Conservation (phyloP, 2,888 invertebrate genomes). For the Coleophora flavipennella region DNA sequence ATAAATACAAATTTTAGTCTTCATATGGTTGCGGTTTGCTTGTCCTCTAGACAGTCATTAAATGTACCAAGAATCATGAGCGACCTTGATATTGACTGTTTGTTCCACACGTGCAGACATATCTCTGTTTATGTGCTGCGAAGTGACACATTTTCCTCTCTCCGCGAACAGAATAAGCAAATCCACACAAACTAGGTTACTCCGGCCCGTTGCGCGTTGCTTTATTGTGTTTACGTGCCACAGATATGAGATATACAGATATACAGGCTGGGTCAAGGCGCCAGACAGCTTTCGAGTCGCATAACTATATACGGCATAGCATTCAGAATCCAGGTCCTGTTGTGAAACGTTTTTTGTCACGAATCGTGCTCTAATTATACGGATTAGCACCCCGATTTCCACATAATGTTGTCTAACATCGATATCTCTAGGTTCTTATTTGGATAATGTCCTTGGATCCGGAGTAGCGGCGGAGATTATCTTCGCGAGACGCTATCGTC, state of each 20-base stretch:
- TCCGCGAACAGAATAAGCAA: conserved; percentile 51
- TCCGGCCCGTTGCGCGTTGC: conserved; percentile 35
- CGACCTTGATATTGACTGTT: conserved; percentile 1
- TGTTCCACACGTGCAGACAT: conserved; percentile 3
- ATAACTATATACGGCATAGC: conserved; percentile 47
- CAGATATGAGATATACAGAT: conserved; percentile 63
- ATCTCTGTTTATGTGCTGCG: conserved; percentile 5
- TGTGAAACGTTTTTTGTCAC: conserved; percentile 42
- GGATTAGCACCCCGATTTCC: conserved; percentile 39
- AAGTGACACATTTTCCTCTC: conserved; percentile 24
- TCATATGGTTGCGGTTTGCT: conserved; percentile 1
- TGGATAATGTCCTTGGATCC: conserved; percentile 54
- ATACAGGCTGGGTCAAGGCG: conserved; percentile 60
- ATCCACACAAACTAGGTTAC: conserved; percentile 57
- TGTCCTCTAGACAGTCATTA: background rate
- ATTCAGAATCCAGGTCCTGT: conserved; percentile 45
- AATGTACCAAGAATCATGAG: conserved; percentile 4
- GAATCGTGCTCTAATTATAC: conserved; percentile 43
- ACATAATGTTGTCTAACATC: conserved; percentile 47
- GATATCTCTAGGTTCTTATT: conserved; percentile 45
- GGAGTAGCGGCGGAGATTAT: conserved; percentile 25
- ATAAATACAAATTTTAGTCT: too few relatives aligned
- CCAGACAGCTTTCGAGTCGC: conserved; percentile 59
- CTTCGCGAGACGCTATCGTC: conserved; percentile 28
- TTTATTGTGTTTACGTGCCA: conserved; percentile 70